Percentiles rank a stretch among this genome's conserved stretches.
These are phyloP conservation scores for Danaus melanippus DNA, from an alignment of 1,140 invertebrate species.

Conservation along the genomic window DNA sequence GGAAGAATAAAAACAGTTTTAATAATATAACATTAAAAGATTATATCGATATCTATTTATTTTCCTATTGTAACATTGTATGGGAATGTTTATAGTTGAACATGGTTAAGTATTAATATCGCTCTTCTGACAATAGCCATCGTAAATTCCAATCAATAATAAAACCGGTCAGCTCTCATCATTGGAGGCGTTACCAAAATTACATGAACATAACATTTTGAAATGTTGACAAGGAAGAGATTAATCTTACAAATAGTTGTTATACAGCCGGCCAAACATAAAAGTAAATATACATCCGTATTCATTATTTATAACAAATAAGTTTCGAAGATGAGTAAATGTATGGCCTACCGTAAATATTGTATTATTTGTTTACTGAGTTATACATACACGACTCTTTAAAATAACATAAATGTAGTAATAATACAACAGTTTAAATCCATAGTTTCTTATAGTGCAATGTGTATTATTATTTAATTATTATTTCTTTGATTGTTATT, in stretches of 20 bases:
- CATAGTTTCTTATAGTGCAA: no score
- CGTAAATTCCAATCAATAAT: constrained; percentile 34
- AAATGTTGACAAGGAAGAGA: constrained; percentile 46
- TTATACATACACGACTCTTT: constrained; percentile 4
- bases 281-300: constrained; percentile 2
- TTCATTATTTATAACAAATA: not conserved
- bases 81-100: constrained; percentile 16
- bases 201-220: constrained; percentile 33
- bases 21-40: not conserved
- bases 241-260: constrained; percentile 38
- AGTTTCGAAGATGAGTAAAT: no score
- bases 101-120: not conserved
- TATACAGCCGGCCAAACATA: constrained; percentile 5
- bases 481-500: no score
- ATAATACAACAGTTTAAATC: no score
- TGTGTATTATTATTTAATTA: no score
- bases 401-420: constrained; percentile 13
- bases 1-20: no score
- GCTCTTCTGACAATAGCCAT: constrained; percentile 10
- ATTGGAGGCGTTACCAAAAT: constrained; percentile 42
- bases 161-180: constrained; percentile 15
- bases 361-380: no score
- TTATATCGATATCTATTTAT: not conserved
- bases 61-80: constrained; percentile 1
- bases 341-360: no score